These are phyloP conservation scores for Berghia stephanieae DNA, from an alignment of 1,140 invertebrate genomes.

Conservation along the genomic window DNA sequence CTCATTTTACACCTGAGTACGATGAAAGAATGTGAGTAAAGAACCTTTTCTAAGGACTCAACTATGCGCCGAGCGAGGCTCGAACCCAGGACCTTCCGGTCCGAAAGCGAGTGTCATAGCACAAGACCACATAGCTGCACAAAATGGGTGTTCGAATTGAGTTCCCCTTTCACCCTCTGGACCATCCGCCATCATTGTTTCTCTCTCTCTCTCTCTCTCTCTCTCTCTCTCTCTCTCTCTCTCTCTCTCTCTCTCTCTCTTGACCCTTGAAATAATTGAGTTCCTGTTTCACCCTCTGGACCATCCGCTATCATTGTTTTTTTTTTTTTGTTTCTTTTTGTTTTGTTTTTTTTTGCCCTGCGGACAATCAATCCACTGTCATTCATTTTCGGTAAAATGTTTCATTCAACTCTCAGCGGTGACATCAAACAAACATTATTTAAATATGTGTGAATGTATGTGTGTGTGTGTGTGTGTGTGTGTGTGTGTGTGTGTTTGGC, in stretches of 20 bases:
- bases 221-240: background rate
- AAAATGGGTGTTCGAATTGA: background rate
- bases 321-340: no score
- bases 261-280: background rate
- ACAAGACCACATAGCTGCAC: no score
- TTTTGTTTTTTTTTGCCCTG: no score
- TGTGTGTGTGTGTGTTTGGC: background rate
- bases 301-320: background rate
- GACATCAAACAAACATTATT: background rate
- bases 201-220: background rate
- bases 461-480: background rate
- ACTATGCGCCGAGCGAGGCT: no score
- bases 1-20: no score
- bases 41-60: no score
- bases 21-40: no score
- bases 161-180: background rate
- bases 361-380: background rate
- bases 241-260: background rate
- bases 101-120: no score
- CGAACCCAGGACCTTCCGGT: no score
- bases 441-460: background rate
- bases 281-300: background rate
- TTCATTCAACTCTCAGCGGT: background rate
- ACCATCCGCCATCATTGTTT: background rate
- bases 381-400: background rate